A percentile compares a stretch with the other conserved stretches of the same genome.
Conservation (phyloP, 2,888 invertebrate species). For the Pterostichus niger region DNA sequence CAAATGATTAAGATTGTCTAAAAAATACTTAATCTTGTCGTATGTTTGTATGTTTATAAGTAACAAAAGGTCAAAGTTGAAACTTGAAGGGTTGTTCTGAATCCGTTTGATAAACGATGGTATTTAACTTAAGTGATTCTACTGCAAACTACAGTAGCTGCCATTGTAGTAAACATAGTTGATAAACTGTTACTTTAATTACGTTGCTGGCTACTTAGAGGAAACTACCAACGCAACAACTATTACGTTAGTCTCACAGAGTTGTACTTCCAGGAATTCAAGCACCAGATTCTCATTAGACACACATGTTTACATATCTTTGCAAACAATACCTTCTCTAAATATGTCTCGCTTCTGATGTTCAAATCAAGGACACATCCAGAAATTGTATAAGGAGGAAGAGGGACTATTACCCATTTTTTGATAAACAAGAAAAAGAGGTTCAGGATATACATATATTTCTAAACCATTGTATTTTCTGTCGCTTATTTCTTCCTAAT, state of each 20-base stretch:
- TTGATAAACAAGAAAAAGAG: no score
- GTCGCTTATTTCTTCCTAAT: no score
- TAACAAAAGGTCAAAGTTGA: conserved; percentile 14
- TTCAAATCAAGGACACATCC: no score
- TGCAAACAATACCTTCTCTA: no score
- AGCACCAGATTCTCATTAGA: no score
- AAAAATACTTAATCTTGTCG: not conserved
- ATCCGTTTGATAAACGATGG: not conserved
- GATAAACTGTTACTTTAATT: conserved; percentile 42
- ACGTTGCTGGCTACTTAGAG: conserved; percentile 8
- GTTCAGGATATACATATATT: no score
- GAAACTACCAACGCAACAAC: conserved; percentile 21
- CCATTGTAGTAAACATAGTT: conserved; percentile 32
- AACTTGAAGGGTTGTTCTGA: not conserved
- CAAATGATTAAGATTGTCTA: not conserved
- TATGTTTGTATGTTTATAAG: not conserved
- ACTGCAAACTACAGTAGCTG: not conserved
- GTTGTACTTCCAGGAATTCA: no score
- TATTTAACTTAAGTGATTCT: conserved; percentile 6
- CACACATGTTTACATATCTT: no score
- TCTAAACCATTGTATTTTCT: no score
- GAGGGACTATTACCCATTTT: no score
- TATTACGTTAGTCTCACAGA: conserved; percentile 11
- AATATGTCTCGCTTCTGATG: no score
- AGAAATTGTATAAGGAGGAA: no score